Evolutionary conservation across 1,140 invertebrate genomes (phyloP).

Genomic region (Dryas iulia): DNA sequence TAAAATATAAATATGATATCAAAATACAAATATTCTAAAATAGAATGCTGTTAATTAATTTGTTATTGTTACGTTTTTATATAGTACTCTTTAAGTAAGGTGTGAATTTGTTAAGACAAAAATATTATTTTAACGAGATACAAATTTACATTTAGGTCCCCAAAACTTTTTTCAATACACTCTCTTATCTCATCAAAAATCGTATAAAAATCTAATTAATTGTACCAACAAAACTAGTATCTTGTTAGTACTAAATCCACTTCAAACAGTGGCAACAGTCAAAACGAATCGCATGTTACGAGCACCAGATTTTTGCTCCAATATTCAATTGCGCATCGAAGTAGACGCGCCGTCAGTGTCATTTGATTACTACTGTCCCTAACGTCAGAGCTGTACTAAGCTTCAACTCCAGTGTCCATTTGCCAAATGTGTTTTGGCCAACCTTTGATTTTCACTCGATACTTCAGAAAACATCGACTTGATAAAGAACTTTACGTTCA

Average conservation of each 20-base stretch:
- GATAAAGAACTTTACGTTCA: constrained; percentile 6
- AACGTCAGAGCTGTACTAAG: constrained; percentile 4
- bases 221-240: not conserved
- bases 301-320: constrained; percentile 29
- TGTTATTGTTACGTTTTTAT: too few species aligned
- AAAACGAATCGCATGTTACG: constrained; percentile 7
- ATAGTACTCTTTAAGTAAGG: too few species aligned
- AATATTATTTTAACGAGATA: too few species aligned
- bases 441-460: constrained; percentile 13
- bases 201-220: too few species aligned
- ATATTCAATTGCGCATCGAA: constrained; percentile 38
- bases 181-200: not conserved
- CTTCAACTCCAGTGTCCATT: constrained; percentile 33
- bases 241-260: not conserved
- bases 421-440: constrained; percentile 38
- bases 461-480: constrained; percentile 3
- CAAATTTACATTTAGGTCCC: too few species aligned
- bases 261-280: not conserved
- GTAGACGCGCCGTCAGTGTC: constrained; percentile 27
- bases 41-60: too few species aligned
- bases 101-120: too few species aligned
- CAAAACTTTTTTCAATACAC: not conserved
- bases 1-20: too few species aligned
- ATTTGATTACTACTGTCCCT: constrained; percentile 49
- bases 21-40: too few species aligned